Conservation (phyloP, 2,113 vertebrate genomes). For the Leucopsar rothschildi region DNA sequence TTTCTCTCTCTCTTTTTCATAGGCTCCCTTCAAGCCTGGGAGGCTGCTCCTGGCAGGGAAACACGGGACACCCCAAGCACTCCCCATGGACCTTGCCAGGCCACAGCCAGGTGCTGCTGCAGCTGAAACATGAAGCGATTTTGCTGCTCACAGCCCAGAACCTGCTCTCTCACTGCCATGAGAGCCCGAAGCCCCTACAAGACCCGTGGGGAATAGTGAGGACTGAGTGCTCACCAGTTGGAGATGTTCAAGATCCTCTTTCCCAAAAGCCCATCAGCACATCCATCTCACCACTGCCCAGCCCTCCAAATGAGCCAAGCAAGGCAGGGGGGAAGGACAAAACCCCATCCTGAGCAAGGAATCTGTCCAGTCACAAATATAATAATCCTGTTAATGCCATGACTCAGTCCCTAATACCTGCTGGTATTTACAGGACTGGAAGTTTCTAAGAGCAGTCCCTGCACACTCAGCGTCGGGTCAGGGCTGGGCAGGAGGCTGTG, state of each 20-base stretch:
- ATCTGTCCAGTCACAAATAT: neutral
- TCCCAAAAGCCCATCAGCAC: neutral
- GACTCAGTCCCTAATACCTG: constrained; percentile 31
- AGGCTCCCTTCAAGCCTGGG: neutral
- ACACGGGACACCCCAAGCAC: rapidly evolving
- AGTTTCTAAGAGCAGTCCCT: neutral
- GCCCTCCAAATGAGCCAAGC: rapidly evolving
- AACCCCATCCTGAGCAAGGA: neutral
- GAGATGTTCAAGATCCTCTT: neutral
- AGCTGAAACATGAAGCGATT: rapidly evolving
- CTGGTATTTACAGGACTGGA: neutral
- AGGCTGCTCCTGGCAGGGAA: neutral
- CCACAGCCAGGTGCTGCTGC: neutral
- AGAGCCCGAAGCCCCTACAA: neutral
- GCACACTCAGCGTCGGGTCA: rapidly evolving
- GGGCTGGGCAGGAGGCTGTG: neutral
- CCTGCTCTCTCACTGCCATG: neutral
- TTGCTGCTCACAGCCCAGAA: neutral
- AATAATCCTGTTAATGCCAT: neutral
- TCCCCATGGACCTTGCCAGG: rapidly evolving
- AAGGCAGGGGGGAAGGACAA: neutral
- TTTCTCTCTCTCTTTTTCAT: neutral
- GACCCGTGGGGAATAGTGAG: rapidly evolving
- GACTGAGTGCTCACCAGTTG: rapidly evolving
- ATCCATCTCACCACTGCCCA: neutral